Evolutionary conservation across 2,888 invertebrate genomes (phyloP), one percentile per base, ranked within the genome.

Genomic region (Troides aeacus): DNA sequence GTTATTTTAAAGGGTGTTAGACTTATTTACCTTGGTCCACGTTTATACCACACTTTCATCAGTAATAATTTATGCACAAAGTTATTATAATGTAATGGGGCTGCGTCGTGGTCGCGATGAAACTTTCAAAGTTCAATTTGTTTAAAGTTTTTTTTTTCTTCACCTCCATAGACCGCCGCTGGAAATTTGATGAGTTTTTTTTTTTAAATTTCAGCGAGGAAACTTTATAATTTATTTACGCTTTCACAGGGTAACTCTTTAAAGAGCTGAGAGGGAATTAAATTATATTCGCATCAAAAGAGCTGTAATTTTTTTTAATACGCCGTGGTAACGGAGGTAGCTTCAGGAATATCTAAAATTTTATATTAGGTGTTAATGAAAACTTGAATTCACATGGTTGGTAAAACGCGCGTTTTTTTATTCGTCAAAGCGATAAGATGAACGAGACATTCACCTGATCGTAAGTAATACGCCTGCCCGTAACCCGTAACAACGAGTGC

Each of bases 161-260:
- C n/a, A 53, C 56, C 50, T 58, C 61, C 53, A 60, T 61, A 50
- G 60, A 23, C 39, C 36, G 65, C 62, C 50, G 46, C 65, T 62
- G 23, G 65, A 66, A 66, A 66, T 62, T 50, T 66, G 18, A 62
- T 50, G 39, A 59, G 36, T 65, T 62, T 62, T 62, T 70, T 70
- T 65, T 61, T 39, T n/a, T 17, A 69, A 66, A 39, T 50, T 62
- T 58, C 62, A 66, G 59, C 66, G 62, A 66, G 58, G 18, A 63
- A 70, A 70, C 23, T 70, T 70, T 70, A 59, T 63, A 66, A 66
- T 66, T 69, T 69, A 64, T 62, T 70, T 66, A 70, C 66, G 53
- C 59, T 63, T 36, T 58, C 36, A 59, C 62, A 17, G 36, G 50
- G 50, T 58, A 66, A 66, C 66, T 39, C 53, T 70, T 69, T 70